These are phyloP conservation scores for Cosmorhoe ocellata DNA, from an alignment of 2,888 invertebrate genomes.

Conservation along the genomic window DNA sequence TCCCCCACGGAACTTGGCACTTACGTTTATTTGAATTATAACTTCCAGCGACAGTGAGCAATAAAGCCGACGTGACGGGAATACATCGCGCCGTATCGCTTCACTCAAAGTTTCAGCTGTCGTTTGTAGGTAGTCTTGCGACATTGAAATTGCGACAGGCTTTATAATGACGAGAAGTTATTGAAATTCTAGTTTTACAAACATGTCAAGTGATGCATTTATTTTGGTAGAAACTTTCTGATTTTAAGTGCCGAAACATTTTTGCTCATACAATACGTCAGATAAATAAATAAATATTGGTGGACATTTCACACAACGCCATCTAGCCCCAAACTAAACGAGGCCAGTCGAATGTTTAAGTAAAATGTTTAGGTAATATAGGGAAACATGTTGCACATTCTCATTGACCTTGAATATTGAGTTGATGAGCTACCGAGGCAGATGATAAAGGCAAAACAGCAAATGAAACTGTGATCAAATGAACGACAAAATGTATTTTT, in stretches of 20 bases:
- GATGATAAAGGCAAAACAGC: neutral
- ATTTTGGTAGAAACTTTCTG: no score
- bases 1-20: conserved; percentile 39
- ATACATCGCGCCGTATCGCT: conserved; percentile 31
- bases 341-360: no score
- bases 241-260: no score
- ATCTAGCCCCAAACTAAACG: no score
- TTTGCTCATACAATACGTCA: no score
- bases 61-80: conserved; percentile 50
- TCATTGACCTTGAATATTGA: neutral
- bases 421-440: neutral
- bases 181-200: no score
- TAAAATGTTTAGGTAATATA: no score
- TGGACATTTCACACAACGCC: no score
- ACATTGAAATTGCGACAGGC: conserved; percentile 16
- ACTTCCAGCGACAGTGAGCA: conserved; percentile 41
- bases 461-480: conserved; percentile 18
- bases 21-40: conserved; percentile 56
- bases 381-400: no score
- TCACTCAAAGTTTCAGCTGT: conserved; percentile 9
- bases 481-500: conserved; percentile 21
- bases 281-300: no score
- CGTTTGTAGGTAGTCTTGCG: conserved; percentile 16
- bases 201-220: no score
- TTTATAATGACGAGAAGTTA: conserved; percentile 14